These are phyloP conservation scores for Gasterosteus nipponicus DNA, from an alignment of 2,113 vertebrate genomes.

Conservation along the genomic window DNA sequence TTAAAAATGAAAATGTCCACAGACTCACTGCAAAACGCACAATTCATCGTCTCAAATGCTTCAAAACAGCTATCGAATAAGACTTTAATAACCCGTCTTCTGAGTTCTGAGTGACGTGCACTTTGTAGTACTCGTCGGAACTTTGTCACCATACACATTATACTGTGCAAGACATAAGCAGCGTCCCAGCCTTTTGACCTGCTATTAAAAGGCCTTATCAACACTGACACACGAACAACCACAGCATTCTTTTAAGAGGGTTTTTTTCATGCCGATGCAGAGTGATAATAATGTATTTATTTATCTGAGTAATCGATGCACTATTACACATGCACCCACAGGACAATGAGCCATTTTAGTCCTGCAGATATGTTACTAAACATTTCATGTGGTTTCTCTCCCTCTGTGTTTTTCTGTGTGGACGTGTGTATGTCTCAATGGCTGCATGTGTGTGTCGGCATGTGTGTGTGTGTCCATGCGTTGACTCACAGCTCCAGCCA, in stretches of 20 bases:
- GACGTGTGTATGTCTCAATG: conserved; percentile 16
- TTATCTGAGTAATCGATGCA: conserved; percentile 45
- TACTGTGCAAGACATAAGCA: neutral
- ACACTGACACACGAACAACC: conserved; percentile 19
- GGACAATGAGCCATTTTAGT: conserved; percentile 44
- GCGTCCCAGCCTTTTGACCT: conserved; percentile 24
- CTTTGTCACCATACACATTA: neutral
- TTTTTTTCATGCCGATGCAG: conserved; percentile 40
- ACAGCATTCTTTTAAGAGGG: conserved; percentile 25
- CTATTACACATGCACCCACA: conserved; percentile 42
- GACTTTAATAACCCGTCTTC: neutral
- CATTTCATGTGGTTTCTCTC: conserved; percentile 52
- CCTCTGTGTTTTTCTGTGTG: conserved; percentile 40
- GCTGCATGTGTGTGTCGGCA: conserved; percentile 24
- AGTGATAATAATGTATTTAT: conserved; percentile 49
- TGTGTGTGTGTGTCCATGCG: conserved; percentile 31
- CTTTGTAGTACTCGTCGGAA: neutral
- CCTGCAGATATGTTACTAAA: conserved; percentile 47
- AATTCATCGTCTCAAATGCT: neutral
- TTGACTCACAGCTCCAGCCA: conserved; percentile 88
- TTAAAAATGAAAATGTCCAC: neutral
- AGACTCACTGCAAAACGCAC: neutral
- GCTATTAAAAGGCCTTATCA: conserved; percentile 6
- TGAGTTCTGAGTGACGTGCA: neutral
- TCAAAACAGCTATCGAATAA: neutral